Evolutionary conservation across 2,113 vertebrate species (phyloP).

Genomic region (Morone chrysops): DNA sequence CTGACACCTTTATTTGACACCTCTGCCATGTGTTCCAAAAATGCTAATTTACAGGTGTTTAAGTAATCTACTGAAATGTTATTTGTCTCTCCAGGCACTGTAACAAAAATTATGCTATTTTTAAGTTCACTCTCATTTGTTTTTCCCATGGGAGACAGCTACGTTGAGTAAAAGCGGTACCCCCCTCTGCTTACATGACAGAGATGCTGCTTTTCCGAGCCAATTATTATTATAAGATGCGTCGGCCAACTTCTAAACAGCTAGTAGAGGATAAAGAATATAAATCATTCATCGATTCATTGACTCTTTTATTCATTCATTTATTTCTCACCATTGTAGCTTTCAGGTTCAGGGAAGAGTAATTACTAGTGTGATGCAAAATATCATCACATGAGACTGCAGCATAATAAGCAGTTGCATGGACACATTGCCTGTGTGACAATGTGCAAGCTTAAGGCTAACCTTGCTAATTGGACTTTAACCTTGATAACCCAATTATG

Average conservation of each 20-base stretch:
- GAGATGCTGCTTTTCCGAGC: conserved; percentile 40
- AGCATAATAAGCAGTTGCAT: neutral
- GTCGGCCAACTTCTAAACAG: conserved; percentile 33
- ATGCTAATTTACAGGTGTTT: conserved; percentile 88
- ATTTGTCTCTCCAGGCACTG: conserved; percentile 76
- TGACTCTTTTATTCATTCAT: conserved; percentile 32
- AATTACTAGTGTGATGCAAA: neutral
- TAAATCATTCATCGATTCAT: conserved; percentile 33
- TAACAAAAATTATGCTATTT: conserved; percentile 74
- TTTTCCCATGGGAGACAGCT: conserved; percentile 66
- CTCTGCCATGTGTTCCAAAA: conserved; percentile 78
- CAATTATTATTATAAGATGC: conserved; percentile 38
- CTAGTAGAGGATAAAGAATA: conserved; percentile 5
- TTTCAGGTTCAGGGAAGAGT: neutral
- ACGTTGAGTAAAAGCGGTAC: conserved; percentile 68
- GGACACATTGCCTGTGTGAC: neutral
- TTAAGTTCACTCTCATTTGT: conserved; percentile 76
- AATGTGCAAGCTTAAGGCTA: neutral
- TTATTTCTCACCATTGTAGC: conserved; percentile 11
- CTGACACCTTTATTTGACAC: conserved; percentile 69
- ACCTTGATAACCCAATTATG: conserved; percentile 4
- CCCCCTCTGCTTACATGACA: conserved; percentile 36
- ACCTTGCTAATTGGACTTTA: conserved; percentile 22
- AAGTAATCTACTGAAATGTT: conserved; percentile 85
- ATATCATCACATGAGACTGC: conserved; percentile 19